Conservation (phyloP, 1,140 invertebrate species). For the Notospermus geniculatus region DNA sequence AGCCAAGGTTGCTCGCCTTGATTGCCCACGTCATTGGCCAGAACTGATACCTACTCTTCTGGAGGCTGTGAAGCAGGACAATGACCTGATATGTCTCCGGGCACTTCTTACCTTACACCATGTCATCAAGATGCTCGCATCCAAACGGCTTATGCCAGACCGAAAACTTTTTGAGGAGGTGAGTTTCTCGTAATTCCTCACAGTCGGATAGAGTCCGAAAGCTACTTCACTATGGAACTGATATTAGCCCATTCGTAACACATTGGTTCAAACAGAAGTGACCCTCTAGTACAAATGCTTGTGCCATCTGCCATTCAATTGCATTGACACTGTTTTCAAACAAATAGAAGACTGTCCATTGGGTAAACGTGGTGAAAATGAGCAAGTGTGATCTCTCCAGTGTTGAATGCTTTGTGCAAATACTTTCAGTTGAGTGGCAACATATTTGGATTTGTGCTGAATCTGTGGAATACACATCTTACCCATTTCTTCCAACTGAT, state of each 20-base stretch:
- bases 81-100: slow-evolving; percentile 63
- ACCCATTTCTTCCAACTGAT: slow-evolving; percentile 37
- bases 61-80: slow-evolving; percentile 39
- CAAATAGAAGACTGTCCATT: no score
- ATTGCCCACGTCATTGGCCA: slow-evolving; percentile 83
- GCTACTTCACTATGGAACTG: no score
- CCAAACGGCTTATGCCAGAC: slow-evolving; percentile 76
- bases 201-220: no score
- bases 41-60: slow-evolving; percentile 77
- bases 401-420: no score
- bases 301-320: no score
- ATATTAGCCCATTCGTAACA: no score
- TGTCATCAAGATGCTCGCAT: slow-evolving; percentile 83
- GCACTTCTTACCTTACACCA: slow-evolving; percentile 81
- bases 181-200: slow-evolving; percentile 18
- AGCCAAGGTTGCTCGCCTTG: slow-evolving; percentile 80
- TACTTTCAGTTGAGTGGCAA: slow-evolving; percentile 49
- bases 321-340: no score
- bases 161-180: slow-evolving; percentile 78
- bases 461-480: slow-evolving; percentile 49
- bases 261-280: no score
- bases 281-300: no score
- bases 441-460: slow-evolving; percentile 48
- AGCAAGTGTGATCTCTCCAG: no score
- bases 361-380: no score